Conservation (phyloP, 2,888 invertebrate genomes). For the Oscheius sp. region DNA sequence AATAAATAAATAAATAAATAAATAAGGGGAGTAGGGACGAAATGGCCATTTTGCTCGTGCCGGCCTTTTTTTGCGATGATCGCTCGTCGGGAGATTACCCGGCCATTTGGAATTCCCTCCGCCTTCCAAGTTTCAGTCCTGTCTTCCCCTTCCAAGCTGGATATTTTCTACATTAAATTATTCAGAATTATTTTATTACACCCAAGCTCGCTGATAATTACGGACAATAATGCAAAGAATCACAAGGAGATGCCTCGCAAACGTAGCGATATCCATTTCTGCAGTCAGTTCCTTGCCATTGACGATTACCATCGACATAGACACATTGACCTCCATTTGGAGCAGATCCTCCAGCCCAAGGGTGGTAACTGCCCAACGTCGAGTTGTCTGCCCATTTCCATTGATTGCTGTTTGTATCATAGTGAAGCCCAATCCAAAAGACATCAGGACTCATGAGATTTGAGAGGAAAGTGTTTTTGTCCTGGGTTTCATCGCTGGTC, state of each 20-base stretch:
- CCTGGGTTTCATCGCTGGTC: too few species aligned
- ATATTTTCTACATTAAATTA: conserved; percentile 3
- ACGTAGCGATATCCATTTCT: conserved; percentile 20
- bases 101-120: too few species aligned
- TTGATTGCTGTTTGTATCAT: neutral
- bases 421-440: conserved; percentile 6
- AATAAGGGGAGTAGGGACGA: too few species aligned
- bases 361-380: conserved; percentile 15
- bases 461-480: too few species aligned
- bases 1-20: too few species aligned
- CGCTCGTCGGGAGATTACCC: too few species aligned
- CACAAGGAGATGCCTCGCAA: conserved; percentile 20
- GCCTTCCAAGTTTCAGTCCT: neutral
- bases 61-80: too few species aligned
- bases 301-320: conserved; percentile 4
- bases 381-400: conserved; percentile 10
- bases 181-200: too few species aligned
- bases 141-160: neutral
- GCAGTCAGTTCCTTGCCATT: conserved; percentile 23
- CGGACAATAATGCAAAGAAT: conserved; percentile 24
- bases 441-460: conserved; percentile 7
- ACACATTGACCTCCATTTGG: conserved; percentile 19
- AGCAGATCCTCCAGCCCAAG: conserved; percentile 6
- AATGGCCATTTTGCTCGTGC: too few species aligned
- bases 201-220: too few species aligned